Evolutionary conservation across 2,113 vertebrate species (phyloP).

Genomic region (Nicator chloris): DNA sequence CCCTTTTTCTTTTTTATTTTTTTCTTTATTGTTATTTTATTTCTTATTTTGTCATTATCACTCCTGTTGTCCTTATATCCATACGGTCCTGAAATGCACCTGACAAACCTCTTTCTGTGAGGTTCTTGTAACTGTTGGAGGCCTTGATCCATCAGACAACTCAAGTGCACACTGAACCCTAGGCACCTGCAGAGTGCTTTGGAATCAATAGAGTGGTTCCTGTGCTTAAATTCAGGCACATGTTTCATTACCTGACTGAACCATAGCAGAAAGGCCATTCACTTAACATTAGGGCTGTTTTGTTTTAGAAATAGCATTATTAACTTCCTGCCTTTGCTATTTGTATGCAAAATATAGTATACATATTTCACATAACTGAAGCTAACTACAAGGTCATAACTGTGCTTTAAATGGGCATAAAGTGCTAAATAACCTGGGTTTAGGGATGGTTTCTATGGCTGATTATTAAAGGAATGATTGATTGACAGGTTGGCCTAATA

Average conservation of each 20-base stretch:
- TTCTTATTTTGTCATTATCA: neutral
- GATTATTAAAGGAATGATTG: neutral
- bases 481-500: neutral
- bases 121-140: neutral
- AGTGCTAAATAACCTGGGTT: slow-evolving; percentile 1
- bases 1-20: too few species aligned
- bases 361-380: slow-evolving; percentile 17
- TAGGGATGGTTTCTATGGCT: neutral
- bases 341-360: slow-evolving; percentile 17
- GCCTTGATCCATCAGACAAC: neutral
- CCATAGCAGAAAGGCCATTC: slow-evolving; percentile 6
- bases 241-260: slow-evolving; percentile 28
- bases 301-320: slow-evolving; percentile 43
- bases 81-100: neutral
- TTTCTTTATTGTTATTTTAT: neutral
- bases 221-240: neutral
- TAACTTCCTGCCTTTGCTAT: slow-evolving; percentile 18
- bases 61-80: neutral
- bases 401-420: slow-evolving; percentile 5
- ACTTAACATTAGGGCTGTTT: slow-evolving; percentile 12
- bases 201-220: neutral
- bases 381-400: slow-evolving; percentile 11
- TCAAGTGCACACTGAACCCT: neutral
- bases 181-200: neutral
- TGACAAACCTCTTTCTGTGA: neutral